Base-by-base conservation (phyloP, 2,888 invertebrate species). In the Epicampocera succincta region DNA sequence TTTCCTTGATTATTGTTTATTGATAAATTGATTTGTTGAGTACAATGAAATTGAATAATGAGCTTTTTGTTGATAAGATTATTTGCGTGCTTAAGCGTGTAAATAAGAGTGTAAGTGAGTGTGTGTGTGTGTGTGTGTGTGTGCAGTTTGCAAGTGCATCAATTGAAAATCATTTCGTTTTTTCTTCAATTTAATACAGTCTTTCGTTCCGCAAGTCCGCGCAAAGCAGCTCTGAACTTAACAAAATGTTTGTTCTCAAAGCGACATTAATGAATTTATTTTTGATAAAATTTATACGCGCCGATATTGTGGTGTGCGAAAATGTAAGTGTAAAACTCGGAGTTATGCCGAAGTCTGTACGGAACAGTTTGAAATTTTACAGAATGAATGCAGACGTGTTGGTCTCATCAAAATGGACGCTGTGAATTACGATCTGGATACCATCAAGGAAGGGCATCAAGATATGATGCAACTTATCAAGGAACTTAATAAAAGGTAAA, bases 381-480 rank as follows among this genome's bases (percentile, higher is more conserved):
- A 79, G 78, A 66, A 73, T 40, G 72, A 79, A 8, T 79, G 78
- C 40, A 58, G 40, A 40, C 42, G n/a, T 29, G 52, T 58, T 9
- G 40, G 17, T 15, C 6, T 72, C 17, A 4, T 78, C 19, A 46
- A 60, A 4, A 40, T n/a, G 13, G 54, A 79, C 6, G 25, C 60
- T 17, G 12, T 79, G 5, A 60, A 54, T 15, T 15, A 25, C 4
- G 52, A 79, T 46, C 52, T 79, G 17, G 44, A 29, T 12, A 48
- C 8, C 8, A 66, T 79, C 29, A 29, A 60, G 1, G 72, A 79
- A 66, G 38, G 19, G 3, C 52, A 61, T 66, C 11, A 9, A 9
- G 73, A 73, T 46, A 40, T 52, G 2, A 44, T 66, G 11, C 11
- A 25, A 29, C 19, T 33, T 46, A 52, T 79, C 4, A 13, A 40